phyloP scores from a whole-genome alignment of 2,797 vertebrate genomes.

The Staurois parvus region DNA sequence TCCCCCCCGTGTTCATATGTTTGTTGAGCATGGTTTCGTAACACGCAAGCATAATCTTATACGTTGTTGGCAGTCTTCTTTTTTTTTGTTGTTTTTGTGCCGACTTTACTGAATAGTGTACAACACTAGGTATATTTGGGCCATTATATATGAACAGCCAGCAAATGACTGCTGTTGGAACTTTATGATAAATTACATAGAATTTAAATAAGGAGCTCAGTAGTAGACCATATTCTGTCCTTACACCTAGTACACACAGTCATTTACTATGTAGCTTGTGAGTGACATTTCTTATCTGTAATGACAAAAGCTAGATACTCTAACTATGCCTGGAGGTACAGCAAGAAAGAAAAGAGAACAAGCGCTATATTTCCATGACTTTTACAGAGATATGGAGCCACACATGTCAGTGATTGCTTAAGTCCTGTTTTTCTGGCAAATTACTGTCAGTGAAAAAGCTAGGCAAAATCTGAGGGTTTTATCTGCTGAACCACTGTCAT shows the following conservation, averaged over 20 bases:
- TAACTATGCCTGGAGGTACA: constrained; percentile 20
- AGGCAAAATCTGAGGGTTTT: no score
- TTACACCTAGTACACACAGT: constrained; percentile 1
- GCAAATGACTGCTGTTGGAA: constrained; percentile 4
- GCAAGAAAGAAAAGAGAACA: constrained; percentile 12
- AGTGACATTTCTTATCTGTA: constrained; percentile 37
- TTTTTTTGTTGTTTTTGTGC: no score
- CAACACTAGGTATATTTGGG: no score
- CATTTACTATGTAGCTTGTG: constrained; percentile 24
- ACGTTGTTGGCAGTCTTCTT: no score
- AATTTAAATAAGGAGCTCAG: constrained; percentile 6
- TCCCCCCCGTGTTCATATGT: no score
- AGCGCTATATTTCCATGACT: constrained; percentile 15
- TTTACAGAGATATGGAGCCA: not conserved
- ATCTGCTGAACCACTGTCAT: no score
- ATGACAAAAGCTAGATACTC: constrained; percentile 33
- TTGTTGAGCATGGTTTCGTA: no score
- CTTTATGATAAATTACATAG: constrained; percentile 1
- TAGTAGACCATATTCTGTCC: constrained; percentile 17
- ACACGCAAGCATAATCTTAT: no score
- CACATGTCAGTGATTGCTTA: constrained; percentile 16
- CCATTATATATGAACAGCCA: not conserved
- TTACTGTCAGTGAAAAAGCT: not conserved
- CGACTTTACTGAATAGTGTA: no score
- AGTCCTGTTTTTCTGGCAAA: constrained; percentile 18